These are phyloP conservation scores for Cheiracanthium punctorium DNA, from an alignment of 2,888 invertebrate species.

Conservation along the genomic window DNA sequence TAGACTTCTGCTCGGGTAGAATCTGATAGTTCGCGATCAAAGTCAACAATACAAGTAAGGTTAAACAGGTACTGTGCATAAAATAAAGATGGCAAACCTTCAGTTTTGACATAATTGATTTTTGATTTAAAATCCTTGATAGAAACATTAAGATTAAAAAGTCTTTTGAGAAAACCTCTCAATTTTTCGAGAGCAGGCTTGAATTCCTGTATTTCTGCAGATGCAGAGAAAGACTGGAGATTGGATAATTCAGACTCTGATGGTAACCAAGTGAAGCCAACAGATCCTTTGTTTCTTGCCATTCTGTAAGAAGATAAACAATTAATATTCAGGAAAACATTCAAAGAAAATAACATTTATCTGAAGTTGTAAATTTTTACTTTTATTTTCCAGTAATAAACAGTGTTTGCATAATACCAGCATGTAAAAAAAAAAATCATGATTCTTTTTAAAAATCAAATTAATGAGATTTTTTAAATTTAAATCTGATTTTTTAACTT, in stretches of 20 bases:
- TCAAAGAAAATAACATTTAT: no score
- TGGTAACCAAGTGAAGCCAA: not conserved
- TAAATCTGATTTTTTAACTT: no score
- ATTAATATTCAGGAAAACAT: no score
- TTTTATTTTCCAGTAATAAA: no score
- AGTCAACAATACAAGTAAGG: not conserved
- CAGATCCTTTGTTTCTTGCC: not conserved
- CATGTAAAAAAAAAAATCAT: no score
- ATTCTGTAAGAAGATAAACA: not conserved
- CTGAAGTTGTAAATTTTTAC: no score
- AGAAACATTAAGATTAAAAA: not conserved
- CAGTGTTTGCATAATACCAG: no score
- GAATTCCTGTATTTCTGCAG: not conserved
- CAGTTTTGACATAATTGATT: not conserved
- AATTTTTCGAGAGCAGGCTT: not conserved
- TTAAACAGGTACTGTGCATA: not conserved
- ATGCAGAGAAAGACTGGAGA: not conserved
- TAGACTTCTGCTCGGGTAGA: not conserved
- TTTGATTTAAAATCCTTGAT: not conserved
- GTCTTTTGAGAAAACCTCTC: not conserved
- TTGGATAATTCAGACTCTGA: not conserved
- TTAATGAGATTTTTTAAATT: no score
- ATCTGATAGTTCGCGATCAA: not conserved
- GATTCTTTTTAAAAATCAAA: no score
- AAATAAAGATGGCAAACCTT: not conserved